Evolutionary conservation across 2,113 vertebrate species (phyloP), one percentile per base, ranked within the genome.

Genomic region (Calonectris borealis): DNA sequence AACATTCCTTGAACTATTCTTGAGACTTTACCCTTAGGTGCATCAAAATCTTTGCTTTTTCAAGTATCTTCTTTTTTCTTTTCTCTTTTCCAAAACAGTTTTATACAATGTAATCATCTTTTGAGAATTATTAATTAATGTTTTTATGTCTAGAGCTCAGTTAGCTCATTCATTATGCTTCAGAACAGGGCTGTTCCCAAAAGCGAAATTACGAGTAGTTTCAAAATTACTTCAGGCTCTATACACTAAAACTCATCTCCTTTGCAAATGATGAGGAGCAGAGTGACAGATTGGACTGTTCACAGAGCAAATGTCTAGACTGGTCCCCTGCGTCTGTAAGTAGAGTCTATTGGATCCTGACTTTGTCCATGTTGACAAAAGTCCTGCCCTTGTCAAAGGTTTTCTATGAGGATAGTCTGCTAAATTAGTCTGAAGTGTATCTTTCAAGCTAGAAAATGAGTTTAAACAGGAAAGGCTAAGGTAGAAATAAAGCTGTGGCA

Each of bases 381-480:
- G 77, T 70, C 88, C 86, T 97, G 55, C 79, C 58, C 83, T 94
- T 61, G 64, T 93, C 44, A 20, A 92, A 95, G 88, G 57, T 54
- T 92, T 79, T 79, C 91, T 90, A 40, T 80, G 85, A 76, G 88
- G 7, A 36, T 91, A 96, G 88, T 87, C 86, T 95, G 78, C 95
- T 94, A 95, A 95, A 94, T 87, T 88, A 94, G 64, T 75, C 91
- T 94, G 81, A 96, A 93, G 32, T 93, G 57, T 86, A 85, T 90
- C 87, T 97, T 97, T 97, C 70, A 94, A 94, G 52, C 68, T 78
- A 86, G 83, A 72, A 96, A 95, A 82, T 60, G 1, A 88, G 38
- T 98, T 97, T 95, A 86, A 96, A 93, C 65, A 95, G 96, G 94
- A 79, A 96, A 96, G 26, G 60, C 25, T 88, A 88, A 91, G 90